Evolutionary conservation across 2,888 invertebrate genomes (phyloP), one percentile per base, ranked within the genome.

Genomic region (Trissonchulus sp.): DNA sequence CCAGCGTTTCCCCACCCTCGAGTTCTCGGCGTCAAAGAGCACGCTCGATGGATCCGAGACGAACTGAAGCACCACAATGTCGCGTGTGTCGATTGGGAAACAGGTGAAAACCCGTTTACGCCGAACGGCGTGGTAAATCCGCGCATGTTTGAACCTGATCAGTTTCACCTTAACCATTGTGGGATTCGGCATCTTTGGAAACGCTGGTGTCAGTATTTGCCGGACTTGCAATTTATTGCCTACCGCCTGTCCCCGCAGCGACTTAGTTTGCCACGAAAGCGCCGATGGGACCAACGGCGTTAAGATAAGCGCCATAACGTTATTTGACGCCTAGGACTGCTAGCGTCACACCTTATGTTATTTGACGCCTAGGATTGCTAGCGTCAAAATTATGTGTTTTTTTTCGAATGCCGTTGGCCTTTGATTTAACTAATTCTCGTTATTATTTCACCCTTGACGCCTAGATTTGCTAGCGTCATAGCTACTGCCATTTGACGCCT

Each of bases 151-250:
- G 71, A 69, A 35, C 37, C 33, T 69, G 71, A 36, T 35, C 23
- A 35, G 36, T 37, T 69, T n/a, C 71, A 69, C 34, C 35, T 69
- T n/a, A 69, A 35, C 34, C 71, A 69, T 37, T n/a, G 8, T 35
- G 71, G 71, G 33, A 36, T 36, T 36, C 71, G 71, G n/a, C 33
- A n/a, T 36, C 36, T 69, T n/a, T 69, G 71, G 71, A 48, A 48
- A 23, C 48, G 8, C 8, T 48, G 48, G 48, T 48, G 48, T n/a
- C 48, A 23, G 8, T 23, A 23, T 48, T 48, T 48, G 48, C 48
- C 48, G 23, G 48, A 48, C 8, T 23, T 48, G 8, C 8, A 8
- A 8, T 48, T 15, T 23, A 23, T 48, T 15, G 8, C 48, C 8
- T 48, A 48, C 48, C 48, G 48, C 8, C 48, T 48, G 48, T 48